Base-by-base conservation (phyloP, 2,797 vertebrate species). In the Takifugu ocellatus region DNA sequence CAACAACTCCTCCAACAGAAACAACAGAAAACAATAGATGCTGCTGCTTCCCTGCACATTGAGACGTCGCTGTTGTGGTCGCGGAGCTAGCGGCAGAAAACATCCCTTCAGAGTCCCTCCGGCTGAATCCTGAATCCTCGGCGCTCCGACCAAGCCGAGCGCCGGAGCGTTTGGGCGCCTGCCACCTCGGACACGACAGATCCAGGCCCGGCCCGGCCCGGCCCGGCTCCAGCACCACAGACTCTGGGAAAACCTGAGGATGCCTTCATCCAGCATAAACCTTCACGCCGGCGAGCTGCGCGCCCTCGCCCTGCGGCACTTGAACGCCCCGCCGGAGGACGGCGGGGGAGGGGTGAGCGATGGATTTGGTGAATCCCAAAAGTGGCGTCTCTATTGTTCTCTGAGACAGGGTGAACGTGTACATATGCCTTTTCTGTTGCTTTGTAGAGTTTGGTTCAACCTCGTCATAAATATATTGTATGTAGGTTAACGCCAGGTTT, bases 11-110 rank as follows among this genome's bases (percentile, higher is more conserved):
- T 75, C 79, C 26, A 78, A 74, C 77, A 75, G 82, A 87, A 82
- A 67, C 58, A 69, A 75, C 56, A 78, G 59, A 82, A 83, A 84
- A 77, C 76, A 89, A 83, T 94, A 92, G 82, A 82, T 83, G 78
- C 93, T 94, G 93, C 92, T 94, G 94, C 92, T 93, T 93, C 91
- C 90, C 94, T 94, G 92, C 94, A 93, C 93, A 89, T 89, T 85
- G 85, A 87, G 78, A 86, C 84, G 80, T n/a, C 17, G 21, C 16
- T 8, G 16, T 46, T 76, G 90, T 87, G 86, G 58, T 86, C 70
- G 65, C 85, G 88, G 86, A 91, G 72, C 88, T 81, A 82, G 71
- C 25, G 56, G 73, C 88, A 89, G 87, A 70, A 72, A 52, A 61
- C 63, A 59, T 68, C 59, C 1, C 74, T 77, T 74, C 57, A 68